Evolutionary conservation across 2,797 vertebrate genomes (phyloP), one percentile per base, ranked within the genome.

Genomic region (Bufotes viridis): DNA sequence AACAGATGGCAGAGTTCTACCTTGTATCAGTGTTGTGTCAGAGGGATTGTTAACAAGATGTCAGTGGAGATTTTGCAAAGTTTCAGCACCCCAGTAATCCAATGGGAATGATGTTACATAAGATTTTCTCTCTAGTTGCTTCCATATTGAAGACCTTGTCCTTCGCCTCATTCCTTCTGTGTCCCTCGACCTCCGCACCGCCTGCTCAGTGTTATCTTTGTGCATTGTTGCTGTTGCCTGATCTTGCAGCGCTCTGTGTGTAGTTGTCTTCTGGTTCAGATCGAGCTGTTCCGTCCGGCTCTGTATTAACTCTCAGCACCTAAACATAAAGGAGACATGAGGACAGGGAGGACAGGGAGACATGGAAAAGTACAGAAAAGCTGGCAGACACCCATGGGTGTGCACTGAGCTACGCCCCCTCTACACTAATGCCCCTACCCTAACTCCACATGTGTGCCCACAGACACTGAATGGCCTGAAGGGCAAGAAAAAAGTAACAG

Each of bases 321-420:
- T 86, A 89, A 89, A 89, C 86, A 86, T 89, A 89, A 78, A 60
- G 29, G 12, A 80, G 61, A 67, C 70, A 67, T 67, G 84, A 53
- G 63, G 82, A 60, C 63, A 78, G 87, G 14, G 84, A 53, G 63
- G 82, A 60, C 63, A 78, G 87, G 14, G 72, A 67, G 65, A 70
- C 85, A 70, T 89, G 88, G 88, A 89, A 89, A 89, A 85, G 82
- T 72, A 85, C 83, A 89, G 82, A 29, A 20, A 63, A 72, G 65
- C 69, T 89, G 87, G 55, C 70, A 82, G 61, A 63, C 53, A 61
- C 74, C 75, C 60, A 67, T 69, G 51, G 65, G 55, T 24, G 76
- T 76, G 79, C 34, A 55, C 69, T 2, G 49, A 74, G 51, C 26
- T 81, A 72, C 76, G 13, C 81, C 63, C 75, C 63, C 63, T 60